Percentiles rank a stretch among this genome's conserved stretches.
Conservation (phyloP, 30 jellyfish, hydroid and myxozoan genomes). For the Rhopilema esculentum region DNA sequence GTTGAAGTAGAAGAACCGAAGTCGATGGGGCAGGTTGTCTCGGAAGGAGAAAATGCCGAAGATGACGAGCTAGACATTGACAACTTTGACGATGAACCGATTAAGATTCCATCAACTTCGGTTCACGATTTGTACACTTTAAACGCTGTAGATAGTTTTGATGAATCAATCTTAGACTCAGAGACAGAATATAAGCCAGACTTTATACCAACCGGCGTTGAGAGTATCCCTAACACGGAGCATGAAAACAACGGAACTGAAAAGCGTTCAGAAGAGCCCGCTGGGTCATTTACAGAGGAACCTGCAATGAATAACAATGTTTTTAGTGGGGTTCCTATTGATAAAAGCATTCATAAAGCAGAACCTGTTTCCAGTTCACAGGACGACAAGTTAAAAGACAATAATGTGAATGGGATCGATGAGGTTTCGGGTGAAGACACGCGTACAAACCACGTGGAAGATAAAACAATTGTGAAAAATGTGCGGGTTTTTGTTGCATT, state of each 20-base stretch:
- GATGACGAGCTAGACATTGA: conserved; percentile 38
- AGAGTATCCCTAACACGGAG: conserved; percentile 10
- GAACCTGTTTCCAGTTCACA: conserved; percentile 38
- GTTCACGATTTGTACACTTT: conserved; percentile 66
- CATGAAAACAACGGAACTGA: neutral
- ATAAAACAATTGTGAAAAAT: conserved; percentile 31
- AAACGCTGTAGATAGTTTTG: conserved; percentile 49
- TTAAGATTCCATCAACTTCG: conserved; percentile 43
- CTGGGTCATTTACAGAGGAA: conserved; percentile 5
- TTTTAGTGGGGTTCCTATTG: conserved; percentile 18
- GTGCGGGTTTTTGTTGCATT: conserved; percentile 95
- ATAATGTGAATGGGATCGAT: conserved; percentile 3
- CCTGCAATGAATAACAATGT: conserved; percentile 27
- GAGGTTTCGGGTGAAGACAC: conserved; percentile 48
- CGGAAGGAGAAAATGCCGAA: conserved; percentile 9
- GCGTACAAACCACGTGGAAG: conserved; percentile 71
- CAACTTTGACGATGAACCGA: conserved; percentile 20
- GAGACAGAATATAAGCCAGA: conserved; percentile 49
- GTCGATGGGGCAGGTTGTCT: conserved; percentile 54
- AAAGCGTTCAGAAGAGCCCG: neutral
- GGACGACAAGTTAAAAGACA: conserved; percentile 34
- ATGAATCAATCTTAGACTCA: conserved; percentile 48
- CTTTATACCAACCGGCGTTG: conserved; percentile 27
- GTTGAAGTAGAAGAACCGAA: neutral
- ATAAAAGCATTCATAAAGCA: neutral